Evolutionary conservation across 2,888 invertebrate species (phyloP).

Genomic region (Lasioglossum oenotherae): DNA sequence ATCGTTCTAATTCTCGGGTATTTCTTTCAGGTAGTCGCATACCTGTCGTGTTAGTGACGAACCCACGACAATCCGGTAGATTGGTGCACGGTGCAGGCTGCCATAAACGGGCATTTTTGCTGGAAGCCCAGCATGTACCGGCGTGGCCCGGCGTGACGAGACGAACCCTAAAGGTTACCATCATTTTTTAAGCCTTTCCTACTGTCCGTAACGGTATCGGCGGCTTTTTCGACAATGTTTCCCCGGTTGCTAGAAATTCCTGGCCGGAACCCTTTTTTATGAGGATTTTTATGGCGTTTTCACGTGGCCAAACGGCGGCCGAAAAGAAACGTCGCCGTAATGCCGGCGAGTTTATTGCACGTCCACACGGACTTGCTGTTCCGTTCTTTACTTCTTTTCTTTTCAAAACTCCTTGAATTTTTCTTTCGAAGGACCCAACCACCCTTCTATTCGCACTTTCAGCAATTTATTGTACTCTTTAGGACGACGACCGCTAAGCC

Average conservation of each 20-base stretch:
- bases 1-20: conserved; percentile 27
- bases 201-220: conserved; percentile 78
- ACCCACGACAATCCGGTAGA: background rate
- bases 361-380: background rate
- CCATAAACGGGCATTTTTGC: conserved; percentile 39
- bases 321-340: conserved; percentile 47
- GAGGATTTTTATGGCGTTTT: conserved; percentile 40
- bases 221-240: conserved; percentile 67
- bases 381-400: background rate
- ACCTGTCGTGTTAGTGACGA: conserved; percentile 20
- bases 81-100: background rate
- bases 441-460: background rate
- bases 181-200: conserved; percentile 74
- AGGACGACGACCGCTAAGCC: background rate
- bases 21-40: conserved; percentile 24
- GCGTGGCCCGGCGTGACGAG: background rate
- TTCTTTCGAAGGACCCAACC: background rate
- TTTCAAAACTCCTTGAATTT: conserved; percentile 23
- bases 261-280: conserved; percentile 65
- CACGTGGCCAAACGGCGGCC: conserved; percentile 21
- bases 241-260: conserved; percentile 5
- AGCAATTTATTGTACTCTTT: background rate
- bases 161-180: background rate
- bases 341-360: conserved; percentile 61
- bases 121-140: background rate